Conservation (phyloP, 2,888 invertebrate species). For the Heliconius charithonia region DNA sequence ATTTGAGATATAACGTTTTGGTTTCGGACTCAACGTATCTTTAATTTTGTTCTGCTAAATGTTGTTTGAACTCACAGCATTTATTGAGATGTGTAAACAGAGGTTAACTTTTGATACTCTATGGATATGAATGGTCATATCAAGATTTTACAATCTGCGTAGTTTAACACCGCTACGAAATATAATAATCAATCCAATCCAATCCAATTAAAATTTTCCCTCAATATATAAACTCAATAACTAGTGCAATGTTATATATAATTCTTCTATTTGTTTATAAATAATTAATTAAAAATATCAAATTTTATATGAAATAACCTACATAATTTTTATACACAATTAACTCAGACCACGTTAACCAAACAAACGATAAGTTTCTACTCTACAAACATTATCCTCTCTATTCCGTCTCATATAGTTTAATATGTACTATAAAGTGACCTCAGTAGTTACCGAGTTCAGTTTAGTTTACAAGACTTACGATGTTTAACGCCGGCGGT, state of each 20-base stretch:
- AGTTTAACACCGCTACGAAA: no score
- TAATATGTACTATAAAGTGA: slow-evolving; percentile 1
- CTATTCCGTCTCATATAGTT: slow-evolving; percentile 9
- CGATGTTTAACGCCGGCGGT: not conserved
- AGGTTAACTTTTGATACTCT: no score
- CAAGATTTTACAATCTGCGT: no score
- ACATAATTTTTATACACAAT: not conserved
- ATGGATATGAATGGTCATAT: no score
- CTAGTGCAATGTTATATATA: no score
- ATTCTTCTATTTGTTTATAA: not conserved
- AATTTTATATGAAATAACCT: not conserved
- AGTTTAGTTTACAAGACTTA: slow-evolving; percentile 7
- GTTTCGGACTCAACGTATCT: not conserved
- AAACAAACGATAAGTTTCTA: not conserved
- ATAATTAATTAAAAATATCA: not conserved
- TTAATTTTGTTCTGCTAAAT: not conserved
- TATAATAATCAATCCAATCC: not conserved
- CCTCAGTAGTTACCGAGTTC: not conserved
- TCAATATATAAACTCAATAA: not conserved
- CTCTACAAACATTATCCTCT: not conserved
- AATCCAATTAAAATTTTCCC: no score
- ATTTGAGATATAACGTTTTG: not conserved
- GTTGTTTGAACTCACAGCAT: not conserved
- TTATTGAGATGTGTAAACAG: no score
- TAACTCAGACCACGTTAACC: not conserved